Evolutionary conservation across 2,113 vertebrate genomes (phyloP).

Genomic region (Bombycilla garrulus): DNA sequence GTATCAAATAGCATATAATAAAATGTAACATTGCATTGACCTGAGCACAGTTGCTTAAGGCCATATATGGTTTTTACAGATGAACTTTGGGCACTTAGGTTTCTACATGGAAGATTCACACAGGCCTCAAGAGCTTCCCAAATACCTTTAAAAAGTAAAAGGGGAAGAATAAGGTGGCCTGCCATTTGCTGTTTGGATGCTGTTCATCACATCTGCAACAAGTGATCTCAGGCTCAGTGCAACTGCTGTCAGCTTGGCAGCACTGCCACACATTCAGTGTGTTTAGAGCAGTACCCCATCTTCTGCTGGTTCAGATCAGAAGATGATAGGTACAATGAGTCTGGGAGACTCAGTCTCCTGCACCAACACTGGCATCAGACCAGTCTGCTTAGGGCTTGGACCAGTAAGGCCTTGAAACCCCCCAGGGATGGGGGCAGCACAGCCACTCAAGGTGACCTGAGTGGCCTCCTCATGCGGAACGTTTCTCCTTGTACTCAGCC

Average conservation of each 20-base stretch:
- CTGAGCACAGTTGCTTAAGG: not conserved
- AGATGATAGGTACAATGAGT: not conserved
- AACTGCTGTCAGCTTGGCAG: not conserved
- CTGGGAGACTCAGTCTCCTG: not conserved
- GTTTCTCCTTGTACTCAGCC: not conserved
- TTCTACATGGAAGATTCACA: not conserved
- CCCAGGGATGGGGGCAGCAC: not conserved
- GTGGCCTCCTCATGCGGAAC: not conserved
- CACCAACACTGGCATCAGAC: fast-evolving
- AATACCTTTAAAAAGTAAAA: not conserved
- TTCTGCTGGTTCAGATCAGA: not conserved
- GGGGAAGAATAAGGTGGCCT: not conserved
- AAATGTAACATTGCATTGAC: not conserved
- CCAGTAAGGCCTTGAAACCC: not conserved
- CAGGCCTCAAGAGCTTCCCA: not conserved
- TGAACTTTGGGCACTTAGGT: not conserved
- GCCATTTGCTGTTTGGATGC: not conserved
- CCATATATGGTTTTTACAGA: not conserved
- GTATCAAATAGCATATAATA: not conserved
- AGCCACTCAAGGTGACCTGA: not conserved
- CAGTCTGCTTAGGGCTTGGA: not conserved
- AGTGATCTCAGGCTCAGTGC: not conserved
- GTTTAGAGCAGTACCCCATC: not conserved
- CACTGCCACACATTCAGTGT: not conserved
- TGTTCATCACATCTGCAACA: not conserved